phyloP scores from a whole-genome alignment of 1,140 invertebrate genomes.

The Ylistrum balloti region DNA sequence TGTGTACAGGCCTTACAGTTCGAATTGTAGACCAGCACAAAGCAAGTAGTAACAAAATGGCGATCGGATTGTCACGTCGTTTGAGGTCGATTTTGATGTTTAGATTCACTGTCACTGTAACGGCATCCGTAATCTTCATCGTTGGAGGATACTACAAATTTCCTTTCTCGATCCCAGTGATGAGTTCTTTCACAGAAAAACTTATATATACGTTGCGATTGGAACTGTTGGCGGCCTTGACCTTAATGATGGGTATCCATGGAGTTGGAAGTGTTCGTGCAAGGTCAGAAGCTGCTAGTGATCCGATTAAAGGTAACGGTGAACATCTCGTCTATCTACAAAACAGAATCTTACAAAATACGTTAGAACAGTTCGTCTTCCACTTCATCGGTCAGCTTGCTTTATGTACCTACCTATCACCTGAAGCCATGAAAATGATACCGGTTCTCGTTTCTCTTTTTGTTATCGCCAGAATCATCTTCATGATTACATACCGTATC shows the following conservation, averaged over 20 bases:
- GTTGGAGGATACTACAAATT: neutral
- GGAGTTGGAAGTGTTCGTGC: neutral
- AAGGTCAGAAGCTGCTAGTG: neutral
- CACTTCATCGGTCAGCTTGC: conserved; percentile 43
- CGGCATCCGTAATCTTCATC: neutral
- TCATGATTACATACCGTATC: neutral
- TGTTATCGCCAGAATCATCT: conserved; percentile 49
- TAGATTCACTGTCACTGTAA: neutral
- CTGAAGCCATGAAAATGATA: conserved; percentile 42
- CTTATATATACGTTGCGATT: neutral
- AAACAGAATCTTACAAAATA: conserved; percentile 49
- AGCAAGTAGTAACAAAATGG: neutral
- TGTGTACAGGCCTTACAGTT: no score
- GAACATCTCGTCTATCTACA: conserved; percentile 55
- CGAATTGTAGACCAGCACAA: no score
- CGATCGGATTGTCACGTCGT: neutral
- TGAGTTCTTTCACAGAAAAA: neutral
- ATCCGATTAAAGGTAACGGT: neutral
- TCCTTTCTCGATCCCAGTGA: neutral
- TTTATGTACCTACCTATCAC: conserved; percentile 3
- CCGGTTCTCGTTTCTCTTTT: conserved; percentile 46
- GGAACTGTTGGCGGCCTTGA: neutral
- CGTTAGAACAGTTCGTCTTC: conserved; percentile 53
- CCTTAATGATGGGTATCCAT: neutral
- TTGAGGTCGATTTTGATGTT: neutral